Conservation (phyloP, 2,888 invertebrate species). For the Nebria salina region DNA sequence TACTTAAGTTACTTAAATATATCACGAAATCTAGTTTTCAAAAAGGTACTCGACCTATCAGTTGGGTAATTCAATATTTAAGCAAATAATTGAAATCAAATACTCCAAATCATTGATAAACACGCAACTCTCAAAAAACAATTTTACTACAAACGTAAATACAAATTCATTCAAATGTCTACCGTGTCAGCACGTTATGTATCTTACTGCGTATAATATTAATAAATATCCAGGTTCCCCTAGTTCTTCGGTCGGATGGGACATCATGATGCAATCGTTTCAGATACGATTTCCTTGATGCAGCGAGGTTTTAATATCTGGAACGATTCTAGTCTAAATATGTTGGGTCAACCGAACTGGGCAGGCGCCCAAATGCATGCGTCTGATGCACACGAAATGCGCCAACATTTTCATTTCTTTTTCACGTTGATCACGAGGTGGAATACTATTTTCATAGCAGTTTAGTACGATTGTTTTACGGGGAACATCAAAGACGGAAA, state of each 20-base stretch:
- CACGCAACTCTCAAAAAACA: not conserved
- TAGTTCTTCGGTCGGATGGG: not conserved
- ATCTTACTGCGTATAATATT: not conserved
- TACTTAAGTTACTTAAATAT: no score
- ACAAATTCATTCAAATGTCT: not conserved
- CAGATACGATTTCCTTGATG: not conserved
- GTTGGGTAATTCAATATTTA: not conserved
- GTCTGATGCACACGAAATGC: slow-evolving; percentile 10
- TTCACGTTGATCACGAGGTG: not conserved
- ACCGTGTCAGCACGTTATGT: not conserved
- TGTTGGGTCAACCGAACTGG: slow-evolving; percentile 12
- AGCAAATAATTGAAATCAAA: no score
- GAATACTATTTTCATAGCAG: not conserved
- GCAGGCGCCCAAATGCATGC: slow-evolving; percentile 19
- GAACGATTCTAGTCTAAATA: slow-evolving; percentile 11
- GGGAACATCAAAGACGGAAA: not conserved
- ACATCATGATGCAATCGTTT: not conserved
- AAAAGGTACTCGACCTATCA: no score
- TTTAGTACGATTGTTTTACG: not conserved
- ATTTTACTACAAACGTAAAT: not conserved
- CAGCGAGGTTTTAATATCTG: not conserved
- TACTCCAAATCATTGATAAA: not conserved
- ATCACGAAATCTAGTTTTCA: no score
- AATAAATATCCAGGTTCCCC: slow-evolving; percentile 1
- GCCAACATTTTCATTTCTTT: not conserved